Conservation (phyloP, 2,888 invertebrate species). For the Aleiodes leptofemur region DNA sequence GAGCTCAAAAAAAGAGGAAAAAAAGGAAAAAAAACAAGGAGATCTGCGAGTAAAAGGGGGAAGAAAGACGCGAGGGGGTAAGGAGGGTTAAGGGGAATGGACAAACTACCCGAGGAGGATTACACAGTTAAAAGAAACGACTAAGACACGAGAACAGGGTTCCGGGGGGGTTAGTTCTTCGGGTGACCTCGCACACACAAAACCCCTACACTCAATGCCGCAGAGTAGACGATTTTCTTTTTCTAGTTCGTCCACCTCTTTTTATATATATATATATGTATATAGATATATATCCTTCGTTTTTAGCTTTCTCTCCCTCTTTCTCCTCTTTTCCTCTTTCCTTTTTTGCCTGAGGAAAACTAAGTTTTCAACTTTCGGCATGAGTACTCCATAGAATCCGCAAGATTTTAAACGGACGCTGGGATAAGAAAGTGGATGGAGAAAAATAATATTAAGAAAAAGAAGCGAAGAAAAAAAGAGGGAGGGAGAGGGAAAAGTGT, state of each 20-base stretch:
- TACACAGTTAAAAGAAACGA: constrained; percentile 39
- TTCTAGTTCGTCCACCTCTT: background rate
- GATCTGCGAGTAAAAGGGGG: background rate
- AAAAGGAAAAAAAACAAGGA: no score
- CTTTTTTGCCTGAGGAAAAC: constrained; percentile 44
- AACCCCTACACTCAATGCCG: constrained; percentile 33
- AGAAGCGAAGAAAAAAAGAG: background rate
- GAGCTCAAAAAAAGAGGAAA: background rate
- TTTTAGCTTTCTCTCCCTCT: constrained; percentile 6
- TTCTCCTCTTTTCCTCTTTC: constrained; percentile 6
- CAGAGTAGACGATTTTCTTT: constrained; percentile 18
- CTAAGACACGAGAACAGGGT: constrained; percentile 31
- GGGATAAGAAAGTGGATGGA: constrained; percentile 22
- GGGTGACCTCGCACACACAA: constrained; percentile 6
- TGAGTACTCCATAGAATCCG: constrained; percentile 11
- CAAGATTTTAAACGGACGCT: constrained; percentile 38
- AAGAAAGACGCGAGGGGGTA: background rate
- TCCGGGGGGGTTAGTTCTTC: constrained; percentile 22
- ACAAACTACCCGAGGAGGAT: constrained; percentile 34
- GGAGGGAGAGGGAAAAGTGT: constrained; percentile 18
- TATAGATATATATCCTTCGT: constrained; percentile 1
- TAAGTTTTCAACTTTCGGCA: constrained; percentile 55
- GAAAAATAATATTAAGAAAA: constrained; percentile 9
- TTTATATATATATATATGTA: background rate
- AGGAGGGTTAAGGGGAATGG: constrained; percentile 5